phyloP scores from a whole-genome alignment of 2,113 vertebrate genomes.

The Hyperopisus bebe region DNA sequence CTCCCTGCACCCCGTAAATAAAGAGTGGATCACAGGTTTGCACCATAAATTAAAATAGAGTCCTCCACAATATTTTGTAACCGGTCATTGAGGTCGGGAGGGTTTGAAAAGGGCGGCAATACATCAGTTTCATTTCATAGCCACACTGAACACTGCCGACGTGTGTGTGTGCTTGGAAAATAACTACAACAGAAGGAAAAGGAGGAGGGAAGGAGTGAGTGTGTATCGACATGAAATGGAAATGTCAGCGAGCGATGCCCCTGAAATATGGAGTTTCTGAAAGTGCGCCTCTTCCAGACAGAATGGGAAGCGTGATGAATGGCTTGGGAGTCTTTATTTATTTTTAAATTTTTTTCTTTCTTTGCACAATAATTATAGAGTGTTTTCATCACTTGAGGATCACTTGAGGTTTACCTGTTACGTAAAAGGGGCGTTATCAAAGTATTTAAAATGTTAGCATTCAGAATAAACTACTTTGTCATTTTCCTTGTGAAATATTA shows the following conservation, averaged over 20 bases:
- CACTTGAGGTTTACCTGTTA: neutral
- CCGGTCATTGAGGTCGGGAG: neutral
- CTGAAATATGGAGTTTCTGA: constrained; percentile 1
- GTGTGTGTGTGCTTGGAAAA: neutral
- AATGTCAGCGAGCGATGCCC: neutral
- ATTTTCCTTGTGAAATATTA: neutral
- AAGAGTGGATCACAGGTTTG: neutral
- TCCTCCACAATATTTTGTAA: neutral
- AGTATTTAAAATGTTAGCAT: neutral
- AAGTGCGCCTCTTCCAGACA: neutral
- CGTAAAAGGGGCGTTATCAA: neutral
- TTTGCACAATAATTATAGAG: neutral
- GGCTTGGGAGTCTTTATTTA: neutral
- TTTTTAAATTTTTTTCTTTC: neutral
- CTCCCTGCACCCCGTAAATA: neutral
- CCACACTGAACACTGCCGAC: neutral
- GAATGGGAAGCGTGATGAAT: neutral
- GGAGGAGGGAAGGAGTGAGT: neutral
- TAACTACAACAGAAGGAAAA: neutral
- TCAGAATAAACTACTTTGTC: neutral
- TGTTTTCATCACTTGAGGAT: neutral
- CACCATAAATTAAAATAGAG: neutral
- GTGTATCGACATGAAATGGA: neutral
- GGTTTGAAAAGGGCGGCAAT: neutral
- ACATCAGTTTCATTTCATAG: neutral